Base-by-base conservation (phyloP, 2,797 vertebrate genomes). In the Champsocephalus gunnari region DNA sequence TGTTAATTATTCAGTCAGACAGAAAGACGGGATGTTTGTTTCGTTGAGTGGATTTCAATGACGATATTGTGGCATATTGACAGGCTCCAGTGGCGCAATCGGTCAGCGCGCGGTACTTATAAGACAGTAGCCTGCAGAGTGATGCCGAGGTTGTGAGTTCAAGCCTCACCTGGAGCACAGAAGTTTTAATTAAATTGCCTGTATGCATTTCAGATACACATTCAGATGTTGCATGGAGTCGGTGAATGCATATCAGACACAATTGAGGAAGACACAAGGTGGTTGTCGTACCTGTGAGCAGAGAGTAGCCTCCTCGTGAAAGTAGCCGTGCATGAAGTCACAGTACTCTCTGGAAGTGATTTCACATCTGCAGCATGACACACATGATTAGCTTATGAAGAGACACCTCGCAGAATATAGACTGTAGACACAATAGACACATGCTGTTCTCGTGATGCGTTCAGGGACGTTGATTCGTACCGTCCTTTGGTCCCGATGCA, bases 401-500 rank as follows among this genome's bases (percentile, higher is more conserved):
- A 19, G 17, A 17, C 1, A 16, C 51, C 34, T 4, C 41, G 9
- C 11, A 56, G 44, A 16, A 41, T 38, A 63, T n/a, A n/a, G 10
- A 9, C 8, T n/a, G 38, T 45, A 34, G 24, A 54, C 16, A 5
- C 43, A n/a, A 50, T 59, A 3, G 1, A n/a, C 1, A 14, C 55
- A 12, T 17, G 34, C 14, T 8, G 16, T 43, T 28, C 16, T 38
- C 10, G 16, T 32, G 51, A 49, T 19, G 14, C 0, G 12, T 21
- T 12, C 10, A 45, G 2, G 12, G 47, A 1, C 21, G 12, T 1
- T 4, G n/a, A 1, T 59, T 5, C 84, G 88, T 83, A 99, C 98
- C 97, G 96, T 93, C 98, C 98, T 91, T 99, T 99, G 88, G 97
- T 99, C 75, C 98, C 98, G 0, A 99, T 98, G 93, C 98, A 99